These are phyloP conservation scores for Nothocercus nigrocapillus DNA, from an alignment of 2,113 vertebrate genomes.

Conservation along the genomic window DNA sequence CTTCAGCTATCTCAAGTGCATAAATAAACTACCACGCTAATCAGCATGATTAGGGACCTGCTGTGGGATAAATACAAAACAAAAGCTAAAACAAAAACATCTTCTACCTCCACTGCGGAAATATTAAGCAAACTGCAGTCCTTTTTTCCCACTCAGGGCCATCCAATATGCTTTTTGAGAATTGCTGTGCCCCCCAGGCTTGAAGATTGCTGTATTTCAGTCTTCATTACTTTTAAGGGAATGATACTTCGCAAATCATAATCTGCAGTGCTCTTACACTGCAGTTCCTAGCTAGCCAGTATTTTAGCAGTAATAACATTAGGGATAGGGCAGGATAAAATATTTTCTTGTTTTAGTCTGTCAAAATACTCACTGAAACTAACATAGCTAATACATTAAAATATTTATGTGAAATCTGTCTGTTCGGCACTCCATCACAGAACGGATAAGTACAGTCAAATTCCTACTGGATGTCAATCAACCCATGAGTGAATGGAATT, in stretches of 20 bases:
- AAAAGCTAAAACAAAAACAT: background rate
- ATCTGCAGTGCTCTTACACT: background rate
- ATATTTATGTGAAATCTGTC: background rate
- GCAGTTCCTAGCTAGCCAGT: background rate
- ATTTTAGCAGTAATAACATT: background rate
- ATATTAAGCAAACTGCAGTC: background rate
- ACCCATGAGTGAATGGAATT: background rate
- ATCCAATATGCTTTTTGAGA: background rate
- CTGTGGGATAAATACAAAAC: background rate
- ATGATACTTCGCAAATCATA: background rate
- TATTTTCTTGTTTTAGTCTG: slow-evolving; percentile 20
- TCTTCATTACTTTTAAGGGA: background rate
- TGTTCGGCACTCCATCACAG: slow-evolving; percentile 12
- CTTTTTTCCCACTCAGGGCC: background rate
- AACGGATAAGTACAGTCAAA: background rate
- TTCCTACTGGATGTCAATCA: background rate
- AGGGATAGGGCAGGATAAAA: slow-evolving; percentile 8
- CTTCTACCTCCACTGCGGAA: background rate
- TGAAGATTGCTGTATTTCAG: background rate
- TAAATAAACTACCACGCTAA: background rate
- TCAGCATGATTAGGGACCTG: background rate
- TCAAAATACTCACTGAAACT: background rate
- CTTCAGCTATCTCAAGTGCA: background rate
- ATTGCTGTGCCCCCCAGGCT: background rate
- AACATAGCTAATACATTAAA: background rate